Evolutionary conservation across 2,113 vertebrate species (phyloP).

Genomic region (Podarcis muralis): DNA sequence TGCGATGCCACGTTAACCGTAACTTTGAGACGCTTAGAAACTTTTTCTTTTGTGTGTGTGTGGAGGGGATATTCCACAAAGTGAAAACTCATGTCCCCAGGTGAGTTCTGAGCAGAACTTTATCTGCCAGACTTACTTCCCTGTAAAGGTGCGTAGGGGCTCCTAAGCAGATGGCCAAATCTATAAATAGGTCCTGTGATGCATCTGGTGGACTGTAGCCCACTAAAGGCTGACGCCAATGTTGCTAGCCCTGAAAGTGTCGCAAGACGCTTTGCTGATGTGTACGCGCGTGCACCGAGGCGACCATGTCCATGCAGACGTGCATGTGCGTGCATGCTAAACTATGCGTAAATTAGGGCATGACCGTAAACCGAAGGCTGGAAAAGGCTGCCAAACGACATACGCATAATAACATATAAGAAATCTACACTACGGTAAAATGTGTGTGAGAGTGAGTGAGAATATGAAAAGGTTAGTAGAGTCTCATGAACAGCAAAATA

Average conservation of each 20-base stretch:
- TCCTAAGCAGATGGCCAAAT: background rate
- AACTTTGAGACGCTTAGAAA: background rate
- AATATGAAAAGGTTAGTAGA: background rate
- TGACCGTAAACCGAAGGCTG: background rate
- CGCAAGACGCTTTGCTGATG: too few relatives aligned
- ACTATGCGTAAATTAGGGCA: too few relatives aligned
- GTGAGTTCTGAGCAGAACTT: background rate
- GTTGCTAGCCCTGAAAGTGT: too few relatives aligned
- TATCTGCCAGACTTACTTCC: background rate
- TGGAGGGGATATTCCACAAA: background rate
- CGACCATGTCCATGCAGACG: too few relatives aligned
- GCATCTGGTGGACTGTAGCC: background rate
- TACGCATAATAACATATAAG: too few relatives aligned
- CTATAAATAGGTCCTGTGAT: background rate
- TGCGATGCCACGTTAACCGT: background rate
- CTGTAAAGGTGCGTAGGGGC: background rate
- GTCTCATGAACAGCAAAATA: background rate
- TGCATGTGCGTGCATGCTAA: background rate
- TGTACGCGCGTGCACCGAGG: too few relatives aligned
- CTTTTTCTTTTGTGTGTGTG: too few relatives aligned
- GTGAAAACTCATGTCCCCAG: background rate
- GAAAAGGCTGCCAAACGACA: background rate
- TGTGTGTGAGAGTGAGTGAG: background rate
- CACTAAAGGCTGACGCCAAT: too few relatives aligned
- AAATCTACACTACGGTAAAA: background rate